A percentile compares a stretch with the other conserved stretches of the same genome.
Evolutionary conservation across 2,888 invertebrate genomes (phyloP).

Genomic region (Mythimna vitellina): DNA sequence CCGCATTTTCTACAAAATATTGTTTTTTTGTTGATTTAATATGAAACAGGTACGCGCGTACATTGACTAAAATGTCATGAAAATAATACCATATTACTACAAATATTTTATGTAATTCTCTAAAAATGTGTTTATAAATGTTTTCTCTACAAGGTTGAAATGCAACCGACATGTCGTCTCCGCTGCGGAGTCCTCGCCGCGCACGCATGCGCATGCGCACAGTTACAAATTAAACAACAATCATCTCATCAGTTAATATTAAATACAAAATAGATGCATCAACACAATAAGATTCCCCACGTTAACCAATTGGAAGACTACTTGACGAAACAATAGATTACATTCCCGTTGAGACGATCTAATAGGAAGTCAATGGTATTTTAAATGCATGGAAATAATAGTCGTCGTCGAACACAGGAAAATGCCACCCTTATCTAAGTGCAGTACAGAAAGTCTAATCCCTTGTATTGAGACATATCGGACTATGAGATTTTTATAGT

Average conservation of each 20-base stretch:
- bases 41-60: slow-evolving; percentile 85
- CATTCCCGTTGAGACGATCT: slow-evolving; percentile 64
- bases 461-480: slow-evolving; percentile 84
- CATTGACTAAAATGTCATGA: slow-evolving; percentile 82
- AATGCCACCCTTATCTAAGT: slow-evolving; percentile 77
- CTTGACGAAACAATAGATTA: slow-evolving; percentile 70
- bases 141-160: slow-evolving; percentile 73
- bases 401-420: slow-evolving; percentile 64
- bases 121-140: slow-evolving; percentile 65
- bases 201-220: slow-evolving; percentile 43
- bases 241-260: slow-evolving; percentile 61
- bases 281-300: slow-evolving; percentile 74
- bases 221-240: slow-evolving; percentile 66
- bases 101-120: slow-evolving; percentile 66
- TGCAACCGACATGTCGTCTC: slow-evolving; percentile 62
- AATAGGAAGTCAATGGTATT: slow-evolving; percentile 65
- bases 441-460: slow-evolving; percentile 83
- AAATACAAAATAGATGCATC: slow-evolving; percentile 73
- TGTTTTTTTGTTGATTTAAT: slow-evolving; percentile 71
- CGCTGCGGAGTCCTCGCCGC: slow-evolving; percentile 41
- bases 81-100: slow-evolving; percentile 75
- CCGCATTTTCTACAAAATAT: slow-evolving; percentile 75
- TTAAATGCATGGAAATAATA: slow-evolving; percentile 69
- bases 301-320: slow-evolving; percentile 86
- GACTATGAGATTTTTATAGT: slow-evolving; percentile 83